Conservation (phyloP, 1,140 invertebrate species). For the Anadara kagoshimensis region DNA sequence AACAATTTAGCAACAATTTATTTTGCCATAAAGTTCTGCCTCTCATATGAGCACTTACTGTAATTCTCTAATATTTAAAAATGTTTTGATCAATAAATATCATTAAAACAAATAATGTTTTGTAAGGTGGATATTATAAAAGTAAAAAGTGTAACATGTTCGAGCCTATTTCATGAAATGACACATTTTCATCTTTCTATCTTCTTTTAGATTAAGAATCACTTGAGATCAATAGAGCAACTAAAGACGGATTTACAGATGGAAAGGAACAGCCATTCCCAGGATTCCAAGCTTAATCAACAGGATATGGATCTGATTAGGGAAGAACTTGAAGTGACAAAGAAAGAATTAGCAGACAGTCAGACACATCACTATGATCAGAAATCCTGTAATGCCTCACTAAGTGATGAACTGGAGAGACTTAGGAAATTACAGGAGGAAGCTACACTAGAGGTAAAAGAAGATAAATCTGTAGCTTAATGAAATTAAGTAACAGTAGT, state of each 20-base stretch:
- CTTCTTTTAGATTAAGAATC: constrained; percentile 66
- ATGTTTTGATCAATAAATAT: background rate
- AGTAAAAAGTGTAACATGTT: background rate
- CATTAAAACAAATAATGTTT: background rate
- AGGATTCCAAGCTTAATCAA: constrained; percentile 63
- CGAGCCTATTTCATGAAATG: background rate
- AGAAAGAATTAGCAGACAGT: constrained; percentile 53
- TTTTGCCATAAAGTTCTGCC: too few relatives aligned
- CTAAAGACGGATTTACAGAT: constrained; percentile 65
- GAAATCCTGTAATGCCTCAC: constrained; percentile 50
- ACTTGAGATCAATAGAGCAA: constrained; percentile 68
- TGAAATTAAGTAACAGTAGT: too few relatives aligned
- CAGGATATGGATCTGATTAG: constrained; percentile 59
- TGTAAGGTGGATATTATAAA: background rate
- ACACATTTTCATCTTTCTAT: background rate
- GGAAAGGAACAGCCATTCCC: constrained; percentile 55
- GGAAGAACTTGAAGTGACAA: constrained; percentile 51
- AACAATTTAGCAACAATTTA: too few relatives aligned
- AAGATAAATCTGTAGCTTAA: too few relatives aligned
- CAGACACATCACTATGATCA: constrained; percentile 53
- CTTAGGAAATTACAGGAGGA: constrained; percentile 60
- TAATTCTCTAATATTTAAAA: background rate
- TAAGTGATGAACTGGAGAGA: constrained; percentile 63
- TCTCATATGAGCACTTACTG: too few relatives aligned
- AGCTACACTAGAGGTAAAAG: constrained; percentile 54